These are phyloP conservation scores for Coptotermes formosanus DNA, from an alignment of 1,140 invertebrate species.

Conservation along the genomic window DNA sequence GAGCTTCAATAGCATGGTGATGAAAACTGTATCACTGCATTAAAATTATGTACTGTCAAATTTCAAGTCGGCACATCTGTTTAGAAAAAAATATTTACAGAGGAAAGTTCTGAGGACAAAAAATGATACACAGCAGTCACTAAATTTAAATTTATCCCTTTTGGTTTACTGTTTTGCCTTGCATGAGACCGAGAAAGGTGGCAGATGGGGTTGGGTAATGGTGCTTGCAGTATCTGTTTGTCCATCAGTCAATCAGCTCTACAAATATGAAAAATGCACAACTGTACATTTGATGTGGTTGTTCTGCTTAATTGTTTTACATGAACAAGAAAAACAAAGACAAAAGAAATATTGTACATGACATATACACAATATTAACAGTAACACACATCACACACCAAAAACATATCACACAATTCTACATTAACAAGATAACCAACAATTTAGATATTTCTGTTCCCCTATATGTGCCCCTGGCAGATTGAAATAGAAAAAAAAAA, in stretches of 20 bases:
- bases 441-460: background rate
- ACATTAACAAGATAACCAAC: conserved; percentile 2
- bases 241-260: background rate
- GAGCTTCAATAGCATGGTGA: background rate
- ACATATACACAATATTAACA: conserved; percentile 18
- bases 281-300: background rate
- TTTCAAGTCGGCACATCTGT: background rate
- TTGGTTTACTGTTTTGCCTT: background rate
- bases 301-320: background rate
- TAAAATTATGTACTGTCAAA: background rate
- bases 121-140: conserved; percentile 8
- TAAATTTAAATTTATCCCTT: background rate
- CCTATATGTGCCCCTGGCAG: background rate
- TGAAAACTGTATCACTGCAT: background rate
- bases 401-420: background rate
- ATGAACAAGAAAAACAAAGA: conserved; percentile 7
- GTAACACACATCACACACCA: background rate
- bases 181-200: background rate
- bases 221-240: background rate
- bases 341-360: conserved; percentile 13
- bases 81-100: conserved; percentile 11
- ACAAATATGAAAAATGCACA: conserved; percentile 13
- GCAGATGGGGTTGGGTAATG: background rate
- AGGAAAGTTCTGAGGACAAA: background rate
- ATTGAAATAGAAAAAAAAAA: background rate